A percentile compares a stretch with the other conserved stretches of the same genome.
Evolutionary conservation across 2,888 invertebrate species (phyloP).

Genomic region (Gastracanthus pulcherrimus): DNA sequence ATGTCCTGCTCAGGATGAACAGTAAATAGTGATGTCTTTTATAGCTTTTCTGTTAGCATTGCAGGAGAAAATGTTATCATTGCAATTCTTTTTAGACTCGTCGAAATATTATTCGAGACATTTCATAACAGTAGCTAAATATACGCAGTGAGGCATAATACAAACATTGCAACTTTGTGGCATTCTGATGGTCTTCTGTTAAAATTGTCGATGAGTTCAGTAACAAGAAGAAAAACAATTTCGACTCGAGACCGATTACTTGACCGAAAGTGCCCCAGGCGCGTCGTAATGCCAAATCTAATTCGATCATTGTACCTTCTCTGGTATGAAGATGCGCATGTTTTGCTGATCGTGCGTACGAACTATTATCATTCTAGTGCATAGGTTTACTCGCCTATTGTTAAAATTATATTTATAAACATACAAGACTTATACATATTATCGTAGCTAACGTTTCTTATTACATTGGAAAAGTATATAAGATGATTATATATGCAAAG

Average conservation of each 20-base stretch:
- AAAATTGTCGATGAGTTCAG: slow-evolving; percentile 37
- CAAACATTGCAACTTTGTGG: slow-evolving; percentile 1
- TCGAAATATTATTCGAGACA: neutral
- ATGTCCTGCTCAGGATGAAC: too few species aligned
- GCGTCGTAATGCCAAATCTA: slow-evolving; percentile 47
- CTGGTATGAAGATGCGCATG: neutral
- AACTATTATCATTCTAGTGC: slow-evolving; percentile 8
- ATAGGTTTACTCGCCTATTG: neutral
- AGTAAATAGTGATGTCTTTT: neutral
- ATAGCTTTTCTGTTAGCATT: neutral
- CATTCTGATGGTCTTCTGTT: neutral
- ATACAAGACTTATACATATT: neutral
- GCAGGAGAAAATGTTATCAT: neutral
- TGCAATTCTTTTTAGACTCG: neutral
- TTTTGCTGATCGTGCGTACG: neutral
- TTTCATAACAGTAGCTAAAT: slow-evolving; percentile 11
- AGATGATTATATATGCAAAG: too few species aligned
- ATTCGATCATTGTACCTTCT: slow-evolving; percentile 40
- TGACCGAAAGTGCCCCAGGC: slow-evolving; percentile 30
- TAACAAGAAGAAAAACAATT: slow-evolving; percentile 18
- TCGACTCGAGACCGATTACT: slow-evolving; percentile 26
- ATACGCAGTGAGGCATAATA: neutral
- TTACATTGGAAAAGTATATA: neutral
- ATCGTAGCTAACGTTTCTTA: neutral
- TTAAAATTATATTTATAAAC: neutral